Evolutionary conservation across 2,113 vertebrate genomes (phyloP).

Genomic region (Corythaeola cristata): DNA sequence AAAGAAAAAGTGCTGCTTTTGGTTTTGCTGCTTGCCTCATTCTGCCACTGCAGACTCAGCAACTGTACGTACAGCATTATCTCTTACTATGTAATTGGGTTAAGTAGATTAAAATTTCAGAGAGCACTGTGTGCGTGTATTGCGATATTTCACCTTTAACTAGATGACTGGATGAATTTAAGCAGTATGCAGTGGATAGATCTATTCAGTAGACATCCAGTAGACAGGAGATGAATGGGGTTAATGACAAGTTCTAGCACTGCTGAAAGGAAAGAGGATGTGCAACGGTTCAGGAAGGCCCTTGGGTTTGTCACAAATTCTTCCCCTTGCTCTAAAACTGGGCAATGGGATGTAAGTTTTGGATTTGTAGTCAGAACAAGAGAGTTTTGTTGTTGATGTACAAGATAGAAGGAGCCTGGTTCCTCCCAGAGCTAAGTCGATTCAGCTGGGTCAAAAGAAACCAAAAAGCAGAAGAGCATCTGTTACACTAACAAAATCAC

Average conservation of each 20-base stretch:
- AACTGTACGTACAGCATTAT: not conserved
- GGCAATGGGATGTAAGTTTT: not conserved
- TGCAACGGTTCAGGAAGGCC: not conserved
- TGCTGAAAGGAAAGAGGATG: not conserved
- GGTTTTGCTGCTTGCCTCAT: not conserved
- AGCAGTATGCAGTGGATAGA: not conserved
- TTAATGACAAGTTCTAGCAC: not conserved
- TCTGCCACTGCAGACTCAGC: slow-evolving; percentile 7
- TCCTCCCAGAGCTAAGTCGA: not conserved
- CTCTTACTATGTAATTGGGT: not conserved
- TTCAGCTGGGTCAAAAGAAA: not conserved
- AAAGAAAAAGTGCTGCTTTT: not conserved
- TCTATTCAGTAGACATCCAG: not conserved
- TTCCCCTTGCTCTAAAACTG: not conserved
- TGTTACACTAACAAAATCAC: not conserved
- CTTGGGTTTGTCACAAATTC: not conserved
- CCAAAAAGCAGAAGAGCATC: not conserved
- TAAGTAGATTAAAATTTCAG: slow-evolving; percentile 30
- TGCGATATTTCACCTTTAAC: not conserved
- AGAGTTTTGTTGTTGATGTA: not conserved
- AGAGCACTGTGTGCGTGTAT: not conserved
- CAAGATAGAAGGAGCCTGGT: not conserved
- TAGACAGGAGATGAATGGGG: not conserved
- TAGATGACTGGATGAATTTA: not conserved
- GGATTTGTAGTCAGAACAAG: not conserved